Evolutionary conservation across 2,797 vertebrate species (phyloP), one percentile per base, ranked within the genome.

Genomic region (Octomys mimax): DNA sequence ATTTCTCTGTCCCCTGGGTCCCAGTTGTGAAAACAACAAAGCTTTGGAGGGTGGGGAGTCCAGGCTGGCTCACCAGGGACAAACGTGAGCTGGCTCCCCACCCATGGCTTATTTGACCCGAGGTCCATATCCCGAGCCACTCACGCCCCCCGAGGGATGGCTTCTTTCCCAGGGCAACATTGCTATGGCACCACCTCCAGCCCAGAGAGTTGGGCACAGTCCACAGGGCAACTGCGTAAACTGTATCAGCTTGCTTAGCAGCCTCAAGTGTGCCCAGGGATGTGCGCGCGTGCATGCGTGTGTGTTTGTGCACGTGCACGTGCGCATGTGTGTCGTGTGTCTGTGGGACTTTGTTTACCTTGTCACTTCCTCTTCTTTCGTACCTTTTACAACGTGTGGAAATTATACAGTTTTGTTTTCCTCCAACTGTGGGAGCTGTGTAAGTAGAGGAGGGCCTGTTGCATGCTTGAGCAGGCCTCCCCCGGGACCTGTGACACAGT

Each of bases 131-230:
- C 9, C 28, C 26, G 14, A 71, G 46, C 36, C 31, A 49, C 2
- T n/a, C 6, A 3, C 7, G 5, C 18, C 4, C 82, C 14, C 11
- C 3, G 59, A 36, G 12, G n/a, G 7, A 33, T 12, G 11, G 36
- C 49, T 4, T 26, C 22, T 4, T 46, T 9, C 28, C 36, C 12
- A 10, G 21, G 6, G 10, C 42, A n/a, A 11, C 4, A 52, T 12
- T n/a, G 39, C 28, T 19, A 3, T 0, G 1, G 28, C 5, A 1
- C 26, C 2, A 7, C 5, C 24, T 83, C 46, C 46, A 26, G 4
- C 1, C 1, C 14, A 77, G 39, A 66, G 61, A 19, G 7, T 21
- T 42, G 6, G 62, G n/a, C 16, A 5, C 46, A 12, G 3, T 46
- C 19, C n/a, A 7, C 0, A 6, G 2, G 1, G 64, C 49, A 39